Evolutionary conservation across 1,140 invertebrate species (phyloP), one percentile per base, ranked within the genome.

Genomic region (Diploscapter pachys): DNA sequence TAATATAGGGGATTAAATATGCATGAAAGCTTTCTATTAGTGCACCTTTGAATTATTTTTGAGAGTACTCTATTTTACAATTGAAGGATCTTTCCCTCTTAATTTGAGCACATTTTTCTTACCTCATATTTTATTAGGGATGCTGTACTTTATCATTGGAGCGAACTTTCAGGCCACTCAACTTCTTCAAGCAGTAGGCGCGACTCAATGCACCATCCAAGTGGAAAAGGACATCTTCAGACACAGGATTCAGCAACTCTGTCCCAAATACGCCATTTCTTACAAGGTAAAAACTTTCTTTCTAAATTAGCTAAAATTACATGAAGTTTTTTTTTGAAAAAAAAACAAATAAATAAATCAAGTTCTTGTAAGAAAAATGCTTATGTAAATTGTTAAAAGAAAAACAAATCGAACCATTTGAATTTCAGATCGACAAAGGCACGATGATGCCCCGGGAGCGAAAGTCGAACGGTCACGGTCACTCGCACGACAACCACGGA

Each of bases 201-300:
- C 76, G 31, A 11, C 63, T 9, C 68, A 80, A 49, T 76, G 77
- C 2, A 73, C 78, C 8, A 78, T 80, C 0, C 79, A 80, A 64
- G 78, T 79, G 6, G 78, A 79, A 52, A 80, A 77, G 56, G 64
- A 70, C n/a, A 55, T 56, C 5, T 79, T 77, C 63, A 63, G 51
- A 51, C 52, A 71, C 62, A 73, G 62, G 57, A 78, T 79, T 51
- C 70, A 73, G 53, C 66, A 76, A 48, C 13, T 69, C 31, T 73
- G 71, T 71, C 75, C 75, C 4, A n/a, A 5, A 11, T 79, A 77
- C 52, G 56, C 65, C 51, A 31, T 64, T 6, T 66, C 69, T 56
- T 63, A 72, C 59, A 76, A 48, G 67, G 73, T 76, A n/a, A 5
- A 50, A 51, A 50, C 56, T n/a, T 55, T 56, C 51, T 6, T 13